Base-by-base conservation (phyloP, 2,797 vertebrate genomes). In the Balearica regulorum region DNA sequence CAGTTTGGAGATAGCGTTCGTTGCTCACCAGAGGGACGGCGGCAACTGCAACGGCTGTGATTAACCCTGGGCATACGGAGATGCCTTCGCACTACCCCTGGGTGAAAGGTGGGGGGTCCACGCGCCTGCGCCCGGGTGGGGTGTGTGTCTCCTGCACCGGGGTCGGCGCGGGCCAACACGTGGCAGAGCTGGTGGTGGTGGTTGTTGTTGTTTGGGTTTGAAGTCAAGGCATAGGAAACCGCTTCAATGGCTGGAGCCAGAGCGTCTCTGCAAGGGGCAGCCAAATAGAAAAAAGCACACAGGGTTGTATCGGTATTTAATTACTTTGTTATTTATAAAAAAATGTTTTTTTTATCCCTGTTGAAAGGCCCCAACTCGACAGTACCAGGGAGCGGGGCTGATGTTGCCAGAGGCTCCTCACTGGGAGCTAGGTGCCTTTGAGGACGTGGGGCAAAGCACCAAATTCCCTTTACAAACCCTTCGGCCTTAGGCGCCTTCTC, bases 151-250 rank as follows among this genome's bases (percentile, higher is more conserved):
- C 33, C 77, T 55, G 75, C 48, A 33, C 41, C 41, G 1, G 54
- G 57, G 91, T 84, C 22, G 3, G 68, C 0, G 4, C 71, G 77
- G 92, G 83, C 51, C 90, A 94, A n/a, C 3, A 3, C 31, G 18
- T 61, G 89, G 75, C 82, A 60, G 49, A 72, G 37, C 71, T 46
- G 46, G 75, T 71, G 53, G 12, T 16, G 4, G 22, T 22, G 46
- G 75, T 9, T 79, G 90, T 13, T 83, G 75, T 11, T 43, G 73
- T 43, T 78, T 53, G 77, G 61, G 71, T 90, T 96, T 91, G 89
- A 96, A 97, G 83, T 94, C 82, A 81, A 70, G 92, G 54, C 81
- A 78, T 97, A 97, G 97, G 94, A 97, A 97, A 48, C 92, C 2
- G 24, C 93, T 95, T 81, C 83, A 95, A 91, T 76, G 83, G 65